phyloP scores from a whole-genome alignment of 2,888 invertebrate genomes.

The Alloplasta piceator region DNA sequence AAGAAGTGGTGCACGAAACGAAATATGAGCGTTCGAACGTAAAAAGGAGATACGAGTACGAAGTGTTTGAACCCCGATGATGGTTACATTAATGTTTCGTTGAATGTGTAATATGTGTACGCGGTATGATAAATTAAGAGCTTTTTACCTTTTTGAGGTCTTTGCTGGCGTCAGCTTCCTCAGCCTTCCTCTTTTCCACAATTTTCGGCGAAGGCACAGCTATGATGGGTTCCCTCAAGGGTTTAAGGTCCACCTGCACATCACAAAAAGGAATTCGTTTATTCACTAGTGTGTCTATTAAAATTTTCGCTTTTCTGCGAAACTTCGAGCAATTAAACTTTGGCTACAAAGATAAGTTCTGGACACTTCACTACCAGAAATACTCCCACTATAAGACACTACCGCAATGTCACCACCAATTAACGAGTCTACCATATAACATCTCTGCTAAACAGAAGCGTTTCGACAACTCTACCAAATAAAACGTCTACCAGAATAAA shows the following conservation, averaged over 20 bases:
- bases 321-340: no score
- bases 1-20: constrained; percentile 29
- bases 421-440: no score
- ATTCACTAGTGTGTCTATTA: neutral
- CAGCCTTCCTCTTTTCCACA: constrained; percentile 93
- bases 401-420: no score
- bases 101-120: neutral
- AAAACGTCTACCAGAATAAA: no score
- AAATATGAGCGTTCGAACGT: constrained; percentile 36
- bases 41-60: constrained; percentile 8
- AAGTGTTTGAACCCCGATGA: constrained; percentile 6
- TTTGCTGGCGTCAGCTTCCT: constrained; percentile 91
- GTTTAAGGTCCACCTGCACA: constrained; percentile 81
- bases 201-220: constrained; percentile 80
- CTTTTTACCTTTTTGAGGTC: constrained; percentile 92
- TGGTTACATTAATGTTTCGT: neutral
- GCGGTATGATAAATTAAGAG: neutral
- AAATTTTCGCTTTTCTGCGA: constrained; percentile 23
- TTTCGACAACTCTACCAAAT: no score
- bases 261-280: constrained; percentile 27
- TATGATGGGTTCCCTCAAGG: constrained; percentile 79
- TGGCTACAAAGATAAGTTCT: no score
- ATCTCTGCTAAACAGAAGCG: no score
- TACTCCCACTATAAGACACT: no score
- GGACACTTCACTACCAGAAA: no score